phyloP scores from a whole-genome alignment of 2,888 invertebrate species.

The Theristus sp. region DNA sequence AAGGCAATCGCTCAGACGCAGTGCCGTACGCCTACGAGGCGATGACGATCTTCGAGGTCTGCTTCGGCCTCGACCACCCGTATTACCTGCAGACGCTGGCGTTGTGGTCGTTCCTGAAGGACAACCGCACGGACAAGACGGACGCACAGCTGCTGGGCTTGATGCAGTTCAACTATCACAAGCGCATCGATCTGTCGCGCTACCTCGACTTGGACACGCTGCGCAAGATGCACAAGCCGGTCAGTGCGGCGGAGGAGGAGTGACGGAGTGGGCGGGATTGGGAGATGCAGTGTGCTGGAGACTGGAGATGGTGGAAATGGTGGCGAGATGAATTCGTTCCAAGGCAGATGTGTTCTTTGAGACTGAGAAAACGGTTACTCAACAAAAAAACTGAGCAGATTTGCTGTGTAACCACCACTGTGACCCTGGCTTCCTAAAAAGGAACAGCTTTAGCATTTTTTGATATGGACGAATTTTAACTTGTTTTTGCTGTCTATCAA shows the following conservation, averaged over 20 bases:
- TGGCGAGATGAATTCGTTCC: too few relatives aligned
- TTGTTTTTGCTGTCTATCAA: too few relatives aligned
- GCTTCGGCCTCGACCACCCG: slow-evolving; percentile 25
- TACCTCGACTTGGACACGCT: neutral
- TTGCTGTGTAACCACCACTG: too few relatives aligned
- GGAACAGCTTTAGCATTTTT: too few relatives aligned
- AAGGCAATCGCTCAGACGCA: slow-evolving; percentile 18
- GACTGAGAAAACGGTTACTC: too few relatives aligned
- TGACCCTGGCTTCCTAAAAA: too few relatives aligned
- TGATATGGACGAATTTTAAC: too few relatives aligned
- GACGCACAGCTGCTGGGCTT: slow-evolving; percentile 17
- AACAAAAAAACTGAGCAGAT: too few relatives aligned
- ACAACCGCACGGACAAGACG: slow-evolving; percentile 14
- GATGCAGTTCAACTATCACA: slow-evolving; percentile 14
- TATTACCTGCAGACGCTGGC: slow-evolving; percentile 25
- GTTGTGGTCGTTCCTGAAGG: slow-evolving; percentile 25
- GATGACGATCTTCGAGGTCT: slow-evolving; percentile 25
- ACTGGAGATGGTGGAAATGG: too few relatives aligned
- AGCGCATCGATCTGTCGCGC: slow-evolving; percentile 6
- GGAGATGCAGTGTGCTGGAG: too few relatives aligned
- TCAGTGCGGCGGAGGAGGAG: neutral
- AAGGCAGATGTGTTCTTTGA: too few relatives aligned
- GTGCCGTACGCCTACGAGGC: slow-evolving; percentile 24
- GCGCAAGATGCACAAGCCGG: neutral
- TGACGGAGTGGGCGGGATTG: too few relatives aligned